phyloP scores from a whole-genome alignment of 2,888 invertebrate genomes.

The Hoplodrina blanda region DNA sequence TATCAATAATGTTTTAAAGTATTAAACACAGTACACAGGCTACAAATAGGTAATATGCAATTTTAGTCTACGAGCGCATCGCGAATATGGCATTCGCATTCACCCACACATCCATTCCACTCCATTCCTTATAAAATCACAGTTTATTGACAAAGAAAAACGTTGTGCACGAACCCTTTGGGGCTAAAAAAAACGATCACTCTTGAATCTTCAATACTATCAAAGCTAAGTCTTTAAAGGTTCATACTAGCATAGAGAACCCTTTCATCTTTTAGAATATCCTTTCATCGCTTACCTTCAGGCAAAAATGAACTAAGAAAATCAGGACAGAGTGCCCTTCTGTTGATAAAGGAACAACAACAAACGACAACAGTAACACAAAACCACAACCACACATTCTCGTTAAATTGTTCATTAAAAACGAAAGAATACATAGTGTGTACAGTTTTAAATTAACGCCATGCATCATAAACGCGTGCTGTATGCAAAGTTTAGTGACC shows the following conservation, averaged over 20 bases:
- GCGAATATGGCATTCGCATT: no score
- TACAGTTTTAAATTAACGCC: conserved; percentile 29
- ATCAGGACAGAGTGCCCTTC: background rate
- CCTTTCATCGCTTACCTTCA: background rate
- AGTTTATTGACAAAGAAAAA: background rate
- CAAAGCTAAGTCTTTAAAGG: background rate
- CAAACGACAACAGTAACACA: background rate
- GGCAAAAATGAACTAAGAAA: background rate
- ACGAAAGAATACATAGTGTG: background rate
- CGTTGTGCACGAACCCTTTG: no score
- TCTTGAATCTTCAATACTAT: background rate
- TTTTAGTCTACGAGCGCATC: no score
- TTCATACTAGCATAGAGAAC: background rate
- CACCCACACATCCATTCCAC: background rate
- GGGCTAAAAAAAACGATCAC: background rate
- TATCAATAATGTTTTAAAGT: background rate
- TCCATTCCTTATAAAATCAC: background rate
- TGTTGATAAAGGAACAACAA: background rate
- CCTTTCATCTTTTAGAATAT: conserved; percentile 7
- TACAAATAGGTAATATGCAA: no score
- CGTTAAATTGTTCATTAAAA: conserved; percentile 14
- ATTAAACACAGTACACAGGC: no score
- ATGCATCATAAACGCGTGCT: conserved; percentile 26
- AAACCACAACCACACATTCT: background rate
- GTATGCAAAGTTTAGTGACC: conserved; percentile 32